Conservation (phyloP, 2,113 vertebrate genomes). For the Zosterops hypoxanthus region DNA sequence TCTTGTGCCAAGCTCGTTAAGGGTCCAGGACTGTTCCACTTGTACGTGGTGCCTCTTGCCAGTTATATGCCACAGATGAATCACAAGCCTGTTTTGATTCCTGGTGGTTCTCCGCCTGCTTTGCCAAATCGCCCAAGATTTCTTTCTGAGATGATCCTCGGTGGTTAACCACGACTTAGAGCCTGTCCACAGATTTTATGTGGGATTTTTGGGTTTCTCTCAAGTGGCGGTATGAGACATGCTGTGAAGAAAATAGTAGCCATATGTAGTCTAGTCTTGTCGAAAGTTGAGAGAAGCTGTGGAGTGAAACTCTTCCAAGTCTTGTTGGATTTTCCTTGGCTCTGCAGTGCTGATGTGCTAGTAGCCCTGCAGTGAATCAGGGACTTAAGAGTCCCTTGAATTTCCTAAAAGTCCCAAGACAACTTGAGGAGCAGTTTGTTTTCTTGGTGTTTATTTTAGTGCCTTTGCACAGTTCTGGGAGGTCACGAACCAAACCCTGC, state of each 20-base stretch:
- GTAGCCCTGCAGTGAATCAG: background rate
- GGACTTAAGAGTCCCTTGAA: background rate
- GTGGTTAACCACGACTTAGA: background rate
- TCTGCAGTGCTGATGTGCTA: background rate
- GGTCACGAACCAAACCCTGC: fast-evolving
- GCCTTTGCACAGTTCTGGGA: fast-evolving
- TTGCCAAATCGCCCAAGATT: slow-evolving; percentile 21
- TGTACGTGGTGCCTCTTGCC: background rate
- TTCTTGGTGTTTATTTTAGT: background rate
- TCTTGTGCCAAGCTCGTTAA: background rate
- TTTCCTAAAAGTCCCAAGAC: background rate
- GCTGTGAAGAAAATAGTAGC: background rate
- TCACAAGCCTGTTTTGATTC: slow-evolving; percentile 32
- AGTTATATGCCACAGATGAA: background rate
- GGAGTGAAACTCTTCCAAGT: background rate
- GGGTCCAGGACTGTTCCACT: background rate
- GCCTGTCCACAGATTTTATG: background rate
- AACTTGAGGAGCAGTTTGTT: background rate
- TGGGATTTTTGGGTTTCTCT: slow-evolving; percentile 22
- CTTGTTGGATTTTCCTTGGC: background rate
- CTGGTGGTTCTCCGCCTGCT: slow-evolving; percentile 13
- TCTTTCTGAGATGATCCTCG: background rate
- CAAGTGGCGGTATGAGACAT: background rate
- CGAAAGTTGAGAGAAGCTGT: background rate
- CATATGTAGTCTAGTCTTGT: background rate